Evolutionary conservation across 2,888 invertebrate genomes (phyloP).

Genomic region (Sussaba pulchella): DNA sequence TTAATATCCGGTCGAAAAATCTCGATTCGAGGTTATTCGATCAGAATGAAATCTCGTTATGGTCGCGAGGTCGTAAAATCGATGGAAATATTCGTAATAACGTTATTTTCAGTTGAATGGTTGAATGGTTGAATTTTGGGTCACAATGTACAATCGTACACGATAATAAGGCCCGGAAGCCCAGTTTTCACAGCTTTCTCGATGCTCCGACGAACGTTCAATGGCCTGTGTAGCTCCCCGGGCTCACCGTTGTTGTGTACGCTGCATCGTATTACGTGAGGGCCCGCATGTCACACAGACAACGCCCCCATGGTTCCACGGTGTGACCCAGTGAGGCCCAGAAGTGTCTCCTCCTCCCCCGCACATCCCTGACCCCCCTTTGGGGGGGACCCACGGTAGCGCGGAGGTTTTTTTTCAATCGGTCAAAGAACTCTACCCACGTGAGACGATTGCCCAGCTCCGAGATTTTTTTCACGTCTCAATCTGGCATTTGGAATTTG

Average conservation of each 20-base stretch:
- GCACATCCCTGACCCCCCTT: too few relatives aligned
- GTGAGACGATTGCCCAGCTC: too few relatives aligned
- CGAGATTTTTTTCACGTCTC: background rate
- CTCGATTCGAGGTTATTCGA: too few relatives aligned
- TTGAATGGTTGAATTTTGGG: slow-evolving; percentile 12
- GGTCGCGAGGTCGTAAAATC: too few relatives aligned
- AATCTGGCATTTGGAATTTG: too few relatives aligned
- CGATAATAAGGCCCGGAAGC: slow-evolving; percentile 10
- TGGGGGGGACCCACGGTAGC: background rate
- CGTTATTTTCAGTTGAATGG: too few relatives aligned
- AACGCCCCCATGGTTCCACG: slow-evolving; percentile 53
- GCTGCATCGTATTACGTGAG: slow-evolving; percentile 46
- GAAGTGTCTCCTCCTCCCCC: too few relatives aligned
- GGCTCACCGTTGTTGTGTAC: slow-evolving; percentile 4
- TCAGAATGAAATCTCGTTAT: too few relatives aligned
- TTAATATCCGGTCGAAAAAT: too few relatives aligned
- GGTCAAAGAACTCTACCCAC: slow-evolving; percentile 3
- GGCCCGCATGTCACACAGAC: slow-evolving; percentile 46
- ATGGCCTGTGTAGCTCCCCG: slow-evolving; percentile 29
- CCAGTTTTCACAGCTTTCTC: slow-evolving; percentile 33
- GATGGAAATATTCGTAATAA: too few relatives aligned
- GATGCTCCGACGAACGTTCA: slow-evolving; percentile 25
- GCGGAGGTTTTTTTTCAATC: slow-evolving; percentile 30
- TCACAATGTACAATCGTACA: slow-evolving; percentile 21
- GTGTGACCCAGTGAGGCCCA: slow-evolving; percentile 39